Evolutionary conservation across 2,888 invertebrate species (phyloP).

Genomic region (Myopa tessellatipennis): DNA sequence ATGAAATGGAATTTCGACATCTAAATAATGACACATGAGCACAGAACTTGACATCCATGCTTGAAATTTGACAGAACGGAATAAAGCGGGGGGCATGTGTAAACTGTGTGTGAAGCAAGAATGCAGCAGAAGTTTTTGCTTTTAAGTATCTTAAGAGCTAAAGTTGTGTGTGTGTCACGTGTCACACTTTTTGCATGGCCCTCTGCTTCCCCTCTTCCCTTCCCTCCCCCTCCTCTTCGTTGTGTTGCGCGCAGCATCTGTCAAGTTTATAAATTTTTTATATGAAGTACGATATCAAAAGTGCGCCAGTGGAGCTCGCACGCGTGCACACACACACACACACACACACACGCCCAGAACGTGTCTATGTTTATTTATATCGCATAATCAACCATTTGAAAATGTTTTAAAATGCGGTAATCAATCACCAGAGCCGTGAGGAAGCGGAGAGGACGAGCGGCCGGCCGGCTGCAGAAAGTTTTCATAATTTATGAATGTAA

Average conservation of each 20-base stretch:
- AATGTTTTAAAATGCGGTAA: not conserved
- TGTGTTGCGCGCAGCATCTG: slow-evolving; percentile 9
- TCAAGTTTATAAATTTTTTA: slow-evolving; percentile 34
- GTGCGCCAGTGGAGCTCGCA: slow-evolving; percentile 1
- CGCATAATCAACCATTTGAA: slow-evolving; percentile 17
- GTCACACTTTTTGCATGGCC: not conserved
- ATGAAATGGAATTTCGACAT: slow-evolving; percentile 35
- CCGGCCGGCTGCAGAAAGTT: not conserved
- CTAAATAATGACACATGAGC: slow-evolving; percentile 22
- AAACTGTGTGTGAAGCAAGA: not conserved
- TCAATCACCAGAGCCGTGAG: slow-evolving; percentile 13
- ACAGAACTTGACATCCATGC: not conserved
- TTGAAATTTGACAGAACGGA: not conserved
- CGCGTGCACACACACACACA: slow-evolving; percentile 12
- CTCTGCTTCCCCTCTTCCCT: not conserved
- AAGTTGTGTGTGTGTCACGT: not conserved
- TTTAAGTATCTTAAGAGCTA: not conserved
- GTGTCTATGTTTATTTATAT: slow-evolving; percentile 20
- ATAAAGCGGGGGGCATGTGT: not conserved
- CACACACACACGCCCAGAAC: not conserved
- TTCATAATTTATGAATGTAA: slow-evolving; percentile 34
- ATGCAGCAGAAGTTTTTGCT: slow-evolving; percentile 10
- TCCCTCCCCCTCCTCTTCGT: not conserved
- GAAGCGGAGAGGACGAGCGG: not conserved
- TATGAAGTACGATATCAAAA: slow-evolving; percentile 23